Percentiles rank a stretch among this genome's conserved stretches.
These are phyloP conservation scores for Chamaea fasciata DNA, from an alignment of 2,113 vertebrate genomes.

Conservation along the genomic window DNA sequence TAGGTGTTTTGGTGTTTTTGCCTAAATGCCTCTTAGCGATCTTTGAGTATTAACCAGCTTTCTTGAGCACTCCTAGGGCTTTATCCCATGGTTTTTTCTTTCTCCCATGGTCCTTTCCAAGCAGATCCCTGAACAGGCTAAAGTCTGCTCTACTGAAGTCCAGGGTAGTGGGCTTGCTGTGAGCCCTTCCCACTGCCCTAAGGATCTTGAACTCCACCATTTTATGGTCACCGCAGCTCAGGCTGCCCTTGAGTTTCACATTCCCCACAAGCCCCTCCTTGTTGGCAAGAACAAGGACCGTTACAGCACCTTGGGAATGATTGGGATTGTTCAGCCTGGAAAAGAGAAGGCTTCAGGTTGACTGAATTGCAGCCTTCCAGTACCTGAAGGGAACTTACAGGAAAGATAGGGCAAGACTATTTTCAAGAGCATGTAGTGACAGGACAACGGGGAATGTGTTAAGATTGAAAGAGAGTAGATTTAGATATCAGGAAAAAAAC, in stretches of 20 bases:
- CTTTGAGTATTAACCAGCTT: not conserved
- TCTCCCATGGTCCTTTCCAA: not conserved
- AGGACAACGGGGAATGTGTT: accelerated
- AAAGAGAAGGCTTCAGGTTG: not conserved
- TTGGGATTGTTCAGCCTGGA: not conserved
- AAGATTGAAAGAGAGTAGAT: not conserved
- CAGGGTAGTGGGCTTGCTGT: not conserved
- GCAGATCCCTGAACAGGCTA: not conserved
- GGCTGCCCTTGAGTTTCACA: not conserved
- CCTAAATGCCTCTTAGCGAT: not conserved
- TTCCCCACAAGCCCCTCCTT: not conserved
- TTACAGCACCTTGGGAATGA: accelerated
- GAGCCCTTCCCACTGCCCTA: not conserved
- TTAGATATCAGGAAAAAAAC: not conserved
- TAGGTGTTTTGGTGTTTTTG: not conserved
- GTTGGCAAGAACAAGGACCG: accelerated
- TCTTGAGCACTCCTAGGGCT: not conserved
- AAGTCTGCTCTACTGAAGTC: not conserved
- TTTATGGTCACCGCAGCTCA: not conserved
- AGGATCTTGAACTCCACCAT: not conserved
- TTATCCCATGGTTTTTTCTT: not conserved
- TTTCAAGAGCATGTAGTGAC: not conserved
- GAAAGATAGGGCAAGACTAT: not conserved
- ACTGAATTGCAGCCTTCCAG: not conserved
- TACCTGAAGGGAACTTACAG: not conserved